A percentile compares a stretch with the other conserved stretches of the same genome.
Conservation (phyloP, 1,140 invertebrate species). For the Chlorops oryzae region DNA sequence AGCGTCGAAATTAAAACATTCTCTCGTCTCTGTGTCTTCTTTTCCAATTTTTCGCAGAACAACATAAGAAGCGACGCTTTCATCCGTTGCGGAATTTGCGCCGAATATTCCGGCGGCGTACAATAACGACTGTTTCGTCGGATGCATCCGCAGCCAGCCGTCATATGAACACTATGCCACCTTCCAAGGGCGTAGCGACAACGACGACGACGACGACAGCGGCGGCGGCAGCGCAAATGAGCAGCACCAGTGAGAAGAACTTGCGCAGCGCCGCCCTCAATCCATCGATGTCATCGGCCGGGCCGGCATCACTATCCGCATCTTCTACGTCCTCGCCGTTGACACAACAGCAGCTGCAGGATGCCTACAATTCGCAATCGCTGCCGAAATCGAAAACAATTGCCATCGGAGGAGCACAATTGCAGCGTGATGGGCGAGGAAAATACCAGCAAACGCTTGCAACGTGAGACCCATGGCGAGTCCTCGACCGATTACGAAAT, state of each 20-base stretch:
- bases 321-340: conserved; percentile 35
- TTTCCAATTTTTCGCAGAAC: conserved; percentile 24
- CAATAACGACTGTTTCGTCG: conserved; percentile 28
- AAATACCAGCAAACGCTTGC: too few species aligned
- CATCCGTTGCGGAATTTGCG: conserved; percentile 45
- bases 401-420: conserved; percentile 21
- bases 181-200: conserved; percentile 13
- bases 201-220: conserved; percentile 29
- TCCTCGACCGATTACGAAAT: too few species aligned
- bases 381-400: conserved; percentile 43
- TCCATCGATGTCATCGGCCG: conserved; percentile 11
- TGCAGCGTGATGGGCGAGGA: conserved; percentile 13
- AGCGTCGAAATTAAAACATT: too few species aligned
- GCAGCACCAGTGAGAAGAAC: conserved; percentile 42
- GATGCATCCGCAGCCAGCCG: background rate
- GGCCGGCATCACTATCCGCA: conserved; percentile 14
- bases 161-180: too few species aligned
- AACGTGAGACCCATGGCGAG: too few species aligned
- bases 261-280: conserved; percentile 25
- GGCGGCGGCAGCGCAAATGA: conserved; percentile 29
- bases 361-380: conserved; percentile 39
- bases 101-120: conserved; percentile 43
- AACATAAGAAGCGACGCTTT: conserved; percentile 41
- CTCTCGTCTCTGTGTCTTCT: too few species aligned
- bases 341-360: conserved; percentile 29